phyloP scores from a whole-genome alignment of 2,797 vertebrate species.

The Adelosebastes latens region DNA sequence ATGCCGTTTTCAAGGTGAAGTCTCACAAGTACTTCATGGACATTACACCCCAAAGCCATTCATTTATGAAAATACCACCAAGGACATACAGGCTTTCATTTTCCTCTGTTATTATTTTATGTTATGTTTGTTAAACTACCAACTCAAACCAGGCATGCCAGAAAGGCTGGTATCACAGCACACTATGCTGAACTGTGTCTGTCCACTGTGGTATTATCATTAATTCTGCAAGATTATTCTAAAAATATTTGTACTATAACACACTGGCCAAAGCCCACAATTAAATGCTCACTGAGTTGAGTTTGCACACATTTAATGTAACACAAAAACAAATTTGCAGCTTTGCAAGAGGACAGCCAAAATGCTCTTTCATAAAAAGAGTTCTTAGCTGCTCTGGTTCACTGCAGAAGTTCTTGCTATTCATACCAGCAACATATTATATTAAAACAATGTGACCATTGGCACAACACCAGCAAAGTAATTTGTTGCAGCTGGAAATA shows the following conservation, averaged over 20 bases:
- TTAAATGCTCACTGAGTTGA: background rate
- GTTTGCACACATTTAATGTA: background rate
- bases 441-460: background rate
- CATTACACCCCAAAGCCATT: conserved; percentile 1
- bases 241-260: background rate
- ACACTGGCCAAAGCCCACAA: background rate
- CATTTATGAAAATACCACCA: background rate
- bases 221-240: background rate
- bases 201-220: background rate
- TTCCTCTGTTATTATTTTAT: conserved; percentile 5
- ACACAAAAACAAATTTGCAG: background rate
- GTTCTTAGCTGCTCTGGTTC: background rate
- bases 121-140: conserved; percentile 4
- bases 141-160: background rate
- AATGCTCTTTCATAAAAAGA: background rate
- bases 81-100: conserved; percentile 1
- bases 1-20: conserved; percentile 35
- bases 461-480: background rate
- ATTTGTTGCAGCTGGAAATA: background rate
- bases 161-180: conserved; percentile 1
- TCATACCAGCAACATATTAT: background rate
- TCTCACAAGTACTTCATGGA: background rate
- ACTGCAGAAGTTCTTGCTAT: background rate
- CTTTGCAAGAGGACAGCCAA: background rate
- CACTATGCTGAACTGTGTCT: background rate